phyloP scores from a whole-genome alignment of 2,797 vertebrate species.

The Tiaroga cobitis region DNA sequence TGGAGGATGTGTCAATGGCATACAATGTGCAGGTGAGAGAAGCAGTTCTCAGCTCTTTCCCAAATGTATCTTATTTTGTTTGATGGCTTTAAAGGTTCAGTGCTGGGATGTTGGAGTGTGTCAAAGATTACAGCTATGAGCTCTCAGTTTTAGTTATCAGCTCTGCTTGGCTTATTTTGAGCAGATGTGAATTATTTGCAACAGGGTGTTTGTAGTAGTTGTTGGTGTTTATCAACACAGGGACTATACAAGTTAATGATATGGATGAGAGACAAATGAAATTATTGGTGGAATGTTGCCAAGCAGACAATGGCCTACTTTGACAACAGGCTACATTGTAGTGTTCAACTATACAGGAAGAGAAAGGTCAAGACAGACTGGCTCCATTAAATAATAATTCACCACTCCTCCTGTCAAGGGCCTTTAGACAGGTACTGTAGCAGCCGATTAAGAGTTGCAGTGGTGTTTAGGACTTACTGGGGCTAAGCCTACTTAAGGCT shows the following conservation, averaged over 20 bases:
- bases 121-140: neutral
- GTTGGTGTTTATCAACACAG: neutral
- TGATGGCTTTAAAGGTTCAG: neutral
- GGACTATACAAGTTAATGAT: slow-evolving; percentile 8
- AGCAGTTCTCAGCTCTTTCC: neutral
- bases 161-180: neutral
- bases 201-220: neutral
- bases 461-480: slow-evolving; percentile 81
- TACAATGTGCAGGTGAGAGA: slow-evolving; percentile 60
- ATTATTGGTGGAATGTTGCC: slow-evolving; percentile 30
- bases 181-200: neutral
- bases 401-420: slow-evolving; percentile 61
- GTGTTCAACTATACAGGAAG: slow-evolving; percentile 69
- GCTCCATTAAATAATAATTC: slow-evolving; percentile 48
- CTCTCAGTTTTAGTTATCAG: neutral
- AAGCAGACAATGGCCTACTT: slow-evolving; percentile 53
- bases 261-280: slow-evolving; percentile 19
- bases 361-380: neutral
- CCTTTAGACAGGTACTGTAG: slow-evolving; percentile 71
- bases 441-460: slow-evolving; percentile 80
- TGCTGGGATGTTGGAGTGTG: slow-evolving; percentile 18
- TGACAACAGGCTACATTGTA: slow-evolving; percentile 61
- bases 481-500: slow-evolving; percentile 84
- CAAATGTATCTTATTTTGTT: neutral
- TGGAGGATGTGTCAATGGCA: slow-evolving; percentile 60